These are phyloP conservation scores for Onychostoma macrolepis DNA, from an alignment of 2,113 vertebrate species.

Conservation along the genomic window DNA sequence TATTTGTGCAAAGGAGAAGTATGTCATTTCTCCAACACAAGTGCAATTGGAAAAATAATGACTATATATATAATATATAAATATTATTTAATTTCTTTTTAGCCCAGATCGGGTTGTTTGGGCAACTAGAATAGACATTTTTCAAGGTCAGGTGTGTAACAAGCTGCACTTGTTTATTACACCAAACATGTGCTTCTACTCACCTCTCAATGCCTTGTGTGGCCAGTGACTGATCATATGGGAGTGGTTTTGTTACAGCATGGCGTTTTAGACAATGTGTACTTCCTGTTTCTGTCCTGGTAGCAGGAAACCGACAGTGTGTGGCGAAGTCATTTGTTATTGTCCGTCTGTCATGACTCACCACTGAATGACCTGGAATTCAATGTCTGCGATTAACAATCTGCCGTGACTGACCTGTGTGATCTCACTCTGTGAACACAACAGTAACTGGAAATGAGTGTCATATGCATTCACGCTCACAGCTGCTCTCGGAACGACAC, in stretches of 20 bases:
- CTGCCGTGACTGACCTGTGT: conserved; percentile 56
- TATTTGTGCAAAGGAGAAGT: background rate
- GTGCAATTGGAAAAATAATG: background rate
- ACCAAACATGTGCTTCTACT: background rate
- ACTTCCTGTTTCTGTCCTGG: conserved; percentile 58
- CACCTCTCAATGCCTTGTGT: background rate
- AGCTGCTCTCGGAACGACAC: background rate
- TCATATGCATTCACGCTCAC: background rate
- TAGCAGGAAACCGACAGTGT: conserved; percentile 65
- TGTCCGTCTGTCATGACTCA: conserved; percentile 64
- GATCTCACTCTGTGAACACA: conserved; percentile 15
- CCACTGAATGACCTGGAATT: conserved; percentile 53
- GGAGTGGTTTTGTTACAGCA: background rate
- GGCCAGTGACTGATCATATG: background rate
- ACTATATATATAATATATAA: background rate
- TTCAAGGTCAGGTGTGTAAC: background rate
- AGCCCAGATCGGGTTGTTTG: background rate
- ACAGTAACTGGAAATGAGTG: conserved; percentile 55
- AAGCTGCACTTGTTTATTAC: background rate
- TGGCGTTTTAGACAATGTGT: conserved; percentile 54
- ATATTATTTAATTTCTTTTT: background rate
- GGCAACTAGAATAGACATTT: background rate
- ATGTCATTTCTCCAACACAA: background rate
- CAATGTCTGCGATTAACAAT: conserved; percentile 35
- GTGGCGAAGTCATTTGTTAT: conserved; percentile 58